Evolutionary conservation across 2,113 vertebrate species (phyloP).

Genomic region (Haemorhous mexicanus): DNA sequence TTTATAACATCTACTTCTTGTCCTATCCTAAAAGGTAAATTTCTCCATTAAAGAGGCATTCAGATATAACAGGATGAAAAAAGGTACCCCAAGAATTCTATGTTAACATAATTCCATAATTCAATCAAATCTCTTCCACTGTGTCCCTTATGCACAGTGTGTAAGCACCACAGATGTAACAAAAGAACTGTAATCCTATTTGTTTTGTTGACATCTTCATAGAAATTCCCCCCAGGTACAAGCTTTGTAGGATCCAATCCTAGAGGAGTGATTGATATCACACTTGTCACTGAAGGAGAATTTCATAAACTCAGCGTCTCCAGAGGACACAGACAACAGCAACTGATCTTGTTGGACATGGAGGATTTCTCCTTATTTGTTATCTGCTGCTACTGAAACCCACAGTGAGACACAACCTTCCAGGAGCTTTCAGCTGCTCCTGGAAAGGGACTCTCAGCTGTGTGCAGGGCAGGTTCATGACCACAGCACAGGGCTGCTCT

Average conservation of each 20-base stretch:
- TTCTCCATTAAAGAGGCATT: background rate
- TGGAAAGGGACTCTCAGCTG: background rate
- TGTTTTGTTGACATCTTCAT: background rate
- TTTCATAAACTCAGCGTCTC: background rate
- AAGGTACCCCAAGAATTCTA: background rate
- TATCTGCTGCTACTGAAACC: background rate
- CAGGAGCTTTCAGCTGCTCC: background rate
- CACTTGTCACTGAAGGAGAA: background rate
- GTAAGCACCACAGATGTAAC: background rate
- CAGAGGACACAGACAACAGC: background rate
- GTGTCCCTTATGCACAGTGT: fast-evolving
- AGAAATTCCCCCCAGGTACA: background rate
- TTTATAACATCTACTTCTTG: background rate
- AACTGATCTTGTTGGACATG: background rate
- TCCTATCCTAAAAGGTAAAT: background rate
- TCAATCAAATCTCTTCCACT: background rate
- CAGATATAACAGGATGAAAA: background rate
- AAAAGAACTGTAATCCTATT: background rate
- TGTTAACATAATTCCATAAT: fast-evolving
- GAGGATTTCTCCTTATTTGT: background rate
- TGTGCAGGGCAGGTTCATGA: fast-evolving
- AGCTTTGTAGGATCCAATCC: background rate
- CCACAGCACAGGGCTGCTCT: too few relatives aligned
- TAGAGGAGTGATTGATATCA: background rate
- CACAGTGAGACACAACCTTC: background rate